Conservation (phyloP, 2,797 vertebrate species). For the Gila robusta region DNA sequence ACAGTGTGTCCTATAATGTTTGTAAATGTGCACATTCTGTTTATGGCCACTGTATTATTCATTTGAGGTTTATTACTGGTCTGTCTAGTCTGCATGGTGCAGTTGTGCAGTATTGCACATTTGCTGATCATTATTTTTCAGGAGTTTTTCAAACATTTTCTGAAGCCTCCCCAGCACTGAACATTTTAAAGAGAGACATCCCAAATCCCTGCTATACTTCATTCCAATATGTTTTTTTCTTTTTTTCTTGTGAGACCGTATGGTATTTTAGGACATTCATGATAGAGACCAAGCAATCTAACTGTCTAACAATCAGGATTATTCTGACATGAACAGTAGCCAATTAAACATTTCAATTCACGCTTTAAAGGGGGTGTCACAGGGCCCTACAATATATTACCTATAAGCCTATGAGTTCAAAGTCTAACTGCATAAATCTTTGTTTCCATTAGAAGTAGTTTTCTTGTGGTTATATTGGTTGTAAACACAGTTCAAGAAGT, state of each 20-base stretch:
- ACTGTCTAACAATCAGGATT: not conserved
- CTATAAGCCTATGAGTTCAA: not conserved
- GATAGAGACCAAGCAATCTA: not conserved
- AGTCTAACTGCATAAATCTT: not conserved
- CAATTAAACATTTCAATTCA: not conserved
- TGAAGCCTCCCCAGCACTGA: not conserved
- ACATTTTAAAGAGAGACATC: not conserved
- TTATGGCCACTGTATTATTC: not conserved
- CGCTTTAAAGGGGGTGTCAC: not conserved
- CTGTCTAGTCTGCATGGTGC: not conserved
- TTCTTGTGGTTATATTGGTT: not conserved
- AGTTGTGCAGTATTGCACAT: not conserved
- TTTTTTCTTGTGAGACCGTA: not conserved
- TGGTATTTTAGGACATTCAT: not conserved
- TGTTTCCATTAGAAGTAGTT: not conserved
- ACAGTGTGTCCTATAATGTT: not conserved
- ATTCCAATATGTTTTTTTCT: not conserved
- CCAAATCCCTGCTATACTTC: not conserved
- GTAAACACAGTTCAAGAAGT: not conserved
- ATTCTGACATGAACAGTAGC: not conserved
- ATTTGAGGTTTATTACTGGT: not conserved
- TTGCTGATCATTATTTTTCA: not conserved
- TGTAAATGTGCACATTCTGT: not conserved
- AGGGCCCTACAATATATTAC: not conserved
- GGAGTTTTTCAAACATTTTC: not conserved